Evolutionary conservation across 2,113 vertebrate genomes (phyloP).

Genomic region (Mastomys natalensis): DNA sequence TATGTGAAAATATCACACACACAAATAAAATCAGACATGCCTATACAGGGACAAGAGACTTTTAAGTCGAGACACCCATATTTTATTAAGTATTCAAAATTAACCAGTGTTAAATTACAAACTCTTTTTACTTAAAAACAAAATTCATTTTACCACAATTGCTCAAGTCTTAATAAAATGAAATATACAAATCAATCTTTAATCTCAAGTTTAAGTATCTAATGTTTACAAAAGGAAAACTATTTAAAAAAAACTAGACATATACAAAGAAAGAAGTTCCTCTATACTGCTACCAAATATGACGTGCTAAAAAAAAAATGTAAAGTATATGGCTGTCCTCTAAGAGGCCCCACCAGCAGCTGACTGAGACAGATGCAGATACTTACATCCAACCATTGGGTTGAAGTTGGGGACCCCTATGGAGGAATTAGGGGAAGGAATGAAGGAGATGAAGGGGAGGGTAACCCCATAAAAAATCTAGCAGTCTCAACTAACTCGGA

Average conservation of each 20-base stretch:
- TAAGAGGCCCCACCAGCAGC: too few species aligned
- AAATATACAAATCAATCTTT: background rate
- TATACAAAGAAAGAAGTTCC: slow-evolving; percentile 23
- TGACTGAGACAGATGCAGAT: too few species aligned
- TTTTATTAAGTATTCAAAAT: slow-evolving; percentile 39
- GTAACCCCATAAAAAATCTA: too few species aligned
- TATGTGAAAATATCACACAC: slow-evolving; percentile 31
- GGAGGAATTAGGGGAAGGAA: too few species aligned
- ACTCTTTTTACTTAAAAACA: slow-evolving; percentile 48
- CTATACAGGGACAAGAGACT: background rate
- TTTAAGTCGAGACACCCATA: slow-evolving; percentile 37
- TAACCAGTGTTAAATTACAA: slow-evolving; percentile 47
- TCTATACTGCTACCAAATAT: background rate
- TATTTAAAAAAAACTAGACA: background rate
- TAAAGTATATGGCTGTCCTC: too few species aligned
- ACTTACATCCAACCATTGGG: too few species aligned
- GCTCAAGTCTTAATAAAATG: slow-evolving; percentile 31
- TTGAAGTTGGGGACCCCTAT: too few species aligned
- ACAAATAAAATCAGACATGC: slow-evolving; percentile 58
- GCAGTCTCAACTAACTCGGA: too few species aligned
- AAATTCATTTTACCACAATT: slow-evolving; percentile 47
- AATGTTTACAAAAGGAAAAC: slow-evolving; percentile 14
- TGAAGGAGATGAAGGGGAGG: too few species aligned
- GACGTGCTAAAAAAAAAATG: background rate
- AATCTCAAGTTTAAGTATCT: slow-evolving; percentile 17